Evolutionary conservation across 2,797 vertebrate genomes (phyloP).

Genomic region (Argyrosomus regius): DNA sequence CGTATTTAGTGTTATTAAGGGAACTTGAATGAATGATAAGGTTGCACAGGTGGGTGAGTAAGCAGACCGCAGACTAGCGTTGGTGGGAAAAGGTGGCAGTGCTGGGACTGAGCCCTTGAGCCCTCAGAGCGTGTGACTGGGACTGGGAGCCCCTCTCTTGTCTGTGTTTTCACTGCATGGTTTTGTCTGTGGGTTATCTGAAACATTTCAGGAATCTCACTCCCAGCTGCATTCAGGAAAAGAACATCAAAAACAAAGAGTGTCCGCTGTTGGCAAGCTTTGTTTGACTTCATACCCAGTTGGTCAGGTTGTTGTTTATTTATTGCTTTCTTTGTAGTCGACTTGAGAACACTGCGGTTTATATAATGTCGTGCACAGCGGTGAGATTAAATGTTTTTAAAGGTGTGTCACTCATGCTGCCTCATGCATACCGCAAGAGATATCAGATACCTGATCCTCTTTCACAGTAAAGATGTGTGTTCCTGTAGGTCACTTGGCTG

Average conservation of each 20-base stretch:
- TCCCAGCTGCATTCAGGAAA: slow-evolving; percentile 63
- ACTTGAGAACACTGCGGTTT: background rate
- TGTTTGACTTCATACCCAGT: background rate
- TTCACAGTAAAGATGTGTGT: slow-evolving; percentile 36
- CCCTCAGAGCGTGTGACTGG: slow-evolving; percentile 76
- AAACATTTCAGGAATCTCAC: slow-evolving; percentile 85
- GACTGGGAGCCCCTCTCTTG: slow-evolving; percentile 74
- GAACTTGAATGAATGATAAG: background rate
- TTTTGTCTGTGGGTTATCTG: slow-evolving; percentile 85
- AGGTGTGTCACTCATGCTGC: slow-evolving; percentile 27
- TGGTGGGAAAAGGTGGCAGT: slow-evolving; percentile 68
- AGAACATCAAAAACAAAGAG: slow-evolving; percentile 37
- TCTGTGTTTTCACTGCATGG: slow-evolving; percentile 85
- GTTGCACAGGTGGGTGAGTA: slow-evolving; percentile 55
- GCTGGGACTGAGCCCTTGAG: slow-evolving; percentile 72
- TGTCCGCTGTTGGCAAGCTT: slow-evolving; percentile 7
- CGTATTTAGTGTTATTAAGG: background rate
- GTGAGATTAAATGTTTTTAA: slow-evolving; percentile 1
- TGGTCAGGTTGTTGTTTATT: slow-evolving; percentile 3
- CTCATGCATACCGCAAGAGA: slow-evolving; percentile 40
- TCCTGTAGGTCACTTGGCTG: slow-evolving; percentile 41
- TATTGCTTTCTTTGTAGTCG: background rate
- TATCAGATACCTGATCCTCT: slow-evolving; percentile 45
- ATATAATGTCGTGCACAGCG: background rate
- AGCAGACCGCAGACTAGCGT: slow-evolving; percentile 14